Base-by-base conservation (phyloP, 2,888 invertebrate species). In the Drosophila stalkeri region DNA sequence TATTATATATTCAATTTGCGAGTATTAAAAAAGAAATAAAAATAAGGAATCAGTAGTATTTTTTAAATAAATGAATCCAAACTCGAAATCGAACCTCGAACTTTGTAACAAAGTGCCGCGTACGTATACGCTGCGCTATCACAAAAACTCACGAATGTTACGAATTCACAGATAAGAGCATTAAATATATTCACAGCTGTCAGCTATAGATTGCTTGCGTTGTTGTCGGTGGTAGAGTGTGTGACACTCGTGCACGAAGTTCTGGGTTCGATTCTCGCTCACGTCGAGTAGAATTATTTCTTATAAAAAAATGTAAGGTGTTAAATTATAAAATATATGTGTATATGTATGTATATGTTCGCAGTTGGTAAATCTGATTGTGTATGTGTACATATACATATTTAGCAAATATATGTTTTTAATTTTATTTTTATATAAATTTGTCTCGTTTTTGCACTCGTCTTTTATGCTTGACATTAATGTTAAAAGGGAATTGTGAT, bases 141-240 rank as follows among this genome's bases (percentile, higher is more conserved):
- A 33, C 7, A 16, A 18, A 46, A 23, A 54, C 2, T 0, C 3
- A 5, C 2, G 2, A 5, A 2, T 39, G 9, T 8, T 20, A 12
- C 3, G 11, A 16, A n/a, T 12, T 56, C 33, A 9, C 16, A 5
- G 9, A 2, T 18, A 7, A 7, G 2, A 23, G 16, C 51, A 11
- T 33, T 4, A 47, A 67, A 69, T 59, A 39, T 16, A 23, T 9
- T 3, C 6, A 37, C 7, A 16, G 43, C 3, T 3, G 11, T 0
- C 0, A 0, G 0, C 0, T 0, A 0, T 0, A 0, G 11, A 2
- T 27, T 12, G 37, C 2, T 52, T 16, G 43, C 44, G 11, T 7
- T 52, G 51, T 23, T 18, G 59, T 20, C 9, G 18, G 9, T 37
- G 31, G n/a, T 44, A 33, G 52, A 5, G 6, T 12, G 54, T 33